Evolutionary conservation across 2,888 invertebrate species (phyloP).

Genomic region (Dichetophora obliterata): DNA sequence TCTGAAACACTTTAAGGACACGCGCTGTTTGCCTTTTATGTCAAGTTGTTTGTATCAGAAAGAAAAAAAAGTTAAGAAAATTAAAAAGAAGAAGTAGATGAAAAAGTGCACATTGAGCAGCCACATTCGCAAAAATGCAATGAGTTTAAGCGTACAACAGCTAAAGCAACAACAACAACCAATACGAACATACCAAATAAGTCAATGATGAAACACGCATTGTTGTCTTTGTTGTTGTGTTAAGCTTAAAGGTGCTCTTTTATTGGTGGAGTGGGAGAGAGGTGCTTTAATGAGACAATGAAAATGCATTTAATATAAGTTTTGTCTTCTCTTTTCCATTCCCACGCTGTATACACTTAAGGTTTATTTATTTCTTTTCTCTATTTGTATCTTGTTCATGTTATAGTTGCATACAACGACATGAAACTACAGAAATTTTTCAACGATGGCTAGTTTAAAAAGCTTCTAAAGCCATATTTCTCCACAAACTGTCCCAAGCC

Average conservation of each 20-base stretch:
- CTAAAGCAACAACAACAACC: background rate
- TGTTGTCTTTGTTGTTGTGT: background rate
- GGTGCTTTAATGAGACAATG: background rate
- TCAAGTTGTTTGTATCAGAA: background rate
- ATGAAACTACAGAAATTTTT: too few species aligned
- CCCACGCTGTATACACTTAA: background rate
- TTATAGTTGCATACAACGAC: too few species aligned
- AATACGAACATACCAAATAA: background rate
- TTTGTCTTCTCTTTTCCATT: background rate
- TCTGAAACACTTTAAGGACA: slow-evolving; percentile 1
- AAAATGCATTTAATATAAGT: background rate
- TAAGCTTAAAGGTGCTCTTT: background rate
- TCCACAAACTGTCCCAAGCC: too few species aligned
- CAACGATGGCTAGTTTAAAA: too few species aligned
- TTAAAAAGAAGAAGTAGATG: background rate
- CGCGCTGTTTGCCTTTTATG: background rate
- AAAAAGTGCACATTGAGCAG: background rate
- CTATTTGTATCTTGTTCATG: too few species aligned
- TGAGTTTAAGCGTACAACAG: background rate
- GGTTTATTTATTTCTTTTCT: background rate
- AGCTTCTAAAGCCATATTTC: too few species aligned
- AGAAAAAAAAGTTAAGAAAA: background rate
- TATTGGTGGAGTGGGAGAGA: background rate
- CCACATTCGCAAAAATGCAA: background rate
- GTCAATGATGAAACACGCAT: background rate